phyloP scores from a whole-genome alignment of 2,888 invertebrate genomes.

The Clitarchus hookeri region DNA sequence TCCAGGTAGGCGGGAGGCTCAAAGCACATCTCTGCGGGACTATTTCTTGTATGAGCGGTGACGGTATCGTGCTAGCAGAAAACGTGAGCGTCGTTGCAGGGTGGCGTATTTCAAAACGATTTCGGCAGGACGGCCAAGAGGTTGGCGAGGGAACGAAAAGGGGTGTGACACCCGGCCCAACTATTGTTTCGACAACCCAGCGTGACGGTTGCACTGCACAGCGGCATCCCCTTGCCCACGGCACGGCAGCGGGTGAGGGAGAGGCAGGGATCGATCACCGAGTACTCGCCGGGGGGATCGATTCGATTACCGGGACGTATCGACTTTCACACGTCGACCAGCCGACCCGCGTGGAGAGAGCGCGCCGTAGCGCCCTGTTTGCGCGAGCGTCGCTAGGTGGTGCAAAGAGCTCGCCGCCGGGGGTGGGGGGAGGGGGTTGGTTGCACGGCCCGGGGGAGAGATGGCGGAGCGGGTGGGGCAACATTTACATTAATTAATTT shows the following conservation, averaged over 20 bases:
- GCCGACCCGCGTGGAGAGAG: too few relatives aligned
- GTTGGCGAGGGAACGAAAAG: too few relatives aligned
- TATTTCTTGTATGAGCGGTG: too few relatives aligned
- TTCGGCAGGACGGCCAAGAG: too few relatives aligned
- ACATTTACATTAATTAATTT: slow-evolving; percentile 41
- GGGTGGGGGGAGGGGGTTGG: neutral
- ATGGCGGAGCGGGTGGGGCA: slow-evolving; percentile 19
- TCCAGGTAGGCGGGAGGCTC: too few relatives aligned
- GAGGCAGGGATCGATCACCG: neutral
- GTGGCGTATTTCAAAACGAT: too few relatives aligned
- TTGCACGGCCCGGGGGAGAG: neutral
- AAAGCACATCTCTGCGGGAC: too few relatives aligned
- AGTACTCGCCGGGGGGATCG: neutral
- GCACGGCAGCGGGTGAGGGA: neutral
- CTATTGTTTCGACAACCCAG: neutral
- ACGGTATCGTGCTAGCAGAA: too few relatives aligned
- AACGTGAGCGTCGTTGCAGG: too few relatives aligned
- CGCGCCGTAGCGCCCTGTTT: too few relatives aligned
- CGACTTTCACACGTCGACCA: neutral
- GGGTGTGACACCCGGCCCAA: neutral
- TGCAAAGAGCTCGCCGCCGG: neutral
- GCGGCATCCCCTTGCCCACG: too few relatives aligned
- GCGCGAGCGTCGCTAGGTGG: neutral
- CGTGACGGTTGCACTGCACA: neutral
- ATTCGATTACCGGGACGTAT: neutral